These are phyloP conservation scores for Clostera curtula DNA, from an alignment of 2,888 invertebrate species.

Conservation along the genomic window DNA sequence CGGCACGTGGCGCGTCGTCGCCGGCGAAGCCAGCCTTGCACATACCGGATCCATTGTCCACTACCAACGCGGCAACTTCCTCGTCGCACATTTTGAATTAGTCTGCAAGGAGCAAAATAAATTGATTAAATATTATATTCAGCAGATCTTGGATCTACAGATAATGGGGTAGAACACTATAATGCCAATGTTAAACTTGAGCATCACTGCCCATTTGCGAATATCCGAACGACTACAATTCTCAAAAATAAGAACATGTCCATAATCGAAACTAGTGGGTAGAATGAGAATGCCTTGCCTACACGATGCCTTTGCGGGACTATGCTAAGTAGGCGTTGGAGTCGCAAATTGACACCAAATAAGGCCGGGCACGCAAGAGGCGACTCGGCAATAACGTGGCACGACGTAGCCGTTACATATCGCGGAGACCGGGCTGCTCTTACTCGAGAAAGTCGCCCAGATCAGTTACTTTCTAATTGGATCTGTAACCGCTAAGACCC, in stretches of 20 bases:
- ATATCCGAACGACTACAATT: neutral
- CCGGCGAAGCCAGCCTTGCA: constrained; percentile 98
- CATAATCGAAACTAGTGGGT: constrained; percentile 41
- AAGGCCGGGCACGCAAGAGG: constrained; percentile 43
- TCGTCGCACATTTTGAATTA: constrained; percentile 69
- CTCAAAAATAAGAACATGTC: constrained; percentile 17
- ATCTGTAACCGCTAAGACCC: constrained; percentile 21
- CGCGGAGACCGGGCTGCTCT: constrained; percentile 30
- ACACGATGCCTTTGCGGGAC: constrained; percentile 37
- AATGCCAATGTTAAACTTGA: too few species aligned
- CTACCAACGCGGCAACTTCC: constrained; percentile 94
- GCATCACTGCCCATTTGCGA: too few species aligned
- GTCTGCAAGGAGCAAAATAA: constrained; percentile 40
- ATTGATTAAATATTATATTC: constrained; percentile 14
- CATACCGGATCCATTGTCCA: constrained; percentile 98
- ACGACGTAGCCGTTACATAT: constrained; percentile 38
- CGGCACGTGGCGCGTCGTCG: constrained; percentile 95
- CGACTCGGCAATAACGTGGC: constrained; percentile 52
- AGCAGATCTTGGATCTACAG: neutral
- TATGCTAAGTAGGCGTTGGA: constrained; percentile 50
- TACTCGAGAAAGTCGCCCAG: constrained; percentile 45
- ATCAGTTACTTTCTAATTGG: constrained; percentile 43
- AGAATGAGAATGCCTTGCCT: too few species aligned
- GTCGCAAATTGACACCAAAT: constrained; percentile 55
- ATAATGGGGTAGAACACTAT: too few species aligned